Base-by-base conservation (phyloP, 2,888 invertebrate species). In the Cremastinae sp. region DNA sequence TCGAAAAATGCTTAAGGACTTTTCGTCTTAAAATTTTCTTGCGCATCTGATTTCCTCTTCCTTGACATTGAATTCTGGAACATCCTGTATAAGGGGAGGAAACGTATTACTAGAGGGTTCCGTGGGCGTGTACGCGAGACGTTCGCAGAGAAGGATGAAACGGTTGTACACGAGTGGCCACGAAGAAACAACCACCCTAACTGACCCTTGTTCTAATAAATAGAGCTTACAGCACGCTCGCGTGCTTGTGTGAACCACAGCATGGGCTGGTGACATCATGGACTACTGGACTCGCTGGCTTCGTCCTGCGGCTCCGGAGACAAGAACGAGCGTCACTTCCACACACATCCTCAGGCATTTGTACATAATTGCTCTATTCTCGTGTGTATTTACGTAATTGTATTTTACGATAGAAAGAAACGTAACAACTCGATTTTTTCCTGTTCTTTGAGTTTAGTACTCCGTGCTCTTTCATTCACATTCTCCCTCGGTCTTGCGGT, bases 131-230 rank as follows among this genome's bases (percentile, higher is more conserved):
- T n/a, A n/a, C n/a, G n/a, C n/a, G n/a, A n/a, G n/a, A n/a, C n/a
- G n/a, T n/a, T n/a, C n/a, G n/a, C n/a, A n/a, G 75, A 72, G 61
- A 74, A 59, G 41, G 53, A 18, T 69, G 59, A 47, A 39, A 61
- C 39, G 64, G 66, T 58, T 65, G 70, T 51, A 53, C 37, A 55
- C 37, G 61, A 64, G 61, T 20, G 28, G 55, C 37, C 45, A 70
- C 61, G 68, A 68, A 73, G 74, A 71, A 71, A 71, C 65, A 59
- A 61, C 58, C 75, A 71, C 53, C 53, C 53, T 61, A 53, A n/a
- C 45, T 39, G 47, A 28, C 41, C 39, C 28, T 45, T 20, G 10
- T 55, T 59, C 75, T 47, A 59, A 45, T 65, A 59, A 75, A 74
- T 66, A 66, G 53, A 62, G 53, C 61, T 51, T 51, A 53, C 39